Conservation (phyloP, 2,888 invertebrate genomes). For the Cryptops parisi region DNA sequence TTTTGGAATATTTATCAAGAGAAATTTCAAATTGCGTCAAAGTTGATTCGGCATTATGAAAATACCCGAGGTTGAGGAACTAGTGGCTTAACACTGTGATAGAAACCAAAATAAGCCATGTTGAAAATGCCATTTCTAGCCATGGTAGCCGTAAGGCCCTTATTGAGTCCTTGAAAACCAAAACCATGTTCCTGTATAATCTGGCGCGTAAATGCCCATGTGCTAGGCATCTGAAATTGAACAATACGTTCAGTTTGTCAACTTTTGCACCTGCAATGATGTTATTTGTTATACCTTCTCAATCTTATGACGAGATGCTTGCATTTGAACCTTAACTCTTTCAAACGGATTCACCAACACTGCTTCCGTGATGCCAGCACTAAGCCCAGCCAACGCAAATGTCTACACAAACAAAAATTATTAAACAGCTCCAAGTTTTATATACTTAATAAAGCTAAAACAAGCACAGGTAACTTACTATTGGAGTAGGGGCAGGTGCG, state of each 20-base stretch:
- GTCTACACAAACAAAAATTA: constrained; percentile 41
- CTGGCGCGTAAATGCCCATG: constrained; percentile 61
- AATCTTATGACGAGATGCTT: constrained; percentile 23
- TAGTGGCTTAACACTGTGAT: constrained; percentile 70
- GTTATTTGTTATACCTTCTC: constrained; percentile 6
- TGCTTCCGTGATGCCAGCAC: constrained; percentile 82
- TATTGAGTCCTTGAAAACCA: constrained; percentile 64
- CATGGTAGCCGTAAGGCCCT: constrained; percentile 77
- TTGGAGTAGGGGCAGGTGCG: constrained; percentile 53
- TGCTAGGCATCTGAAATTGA: constrained; percentile 41
- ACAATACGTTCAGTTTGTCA: neutral
- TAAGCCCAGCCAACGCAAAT: constrained; percentile 71
- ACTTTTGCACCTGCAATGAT: neutral
- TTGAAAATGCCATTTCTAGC: constrained; percentile 83
- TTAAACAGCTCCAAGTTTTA: neutral
- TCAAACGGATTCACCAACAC: constrained; percentile 87
- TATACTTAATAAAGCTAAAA: too few species aligned
- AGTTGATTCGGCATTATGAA: neutral
- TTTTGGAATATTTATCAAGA: too few species aligned
- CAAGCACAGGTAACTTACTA: constrained; percentile 40
- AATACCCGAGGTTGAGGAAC: constrained; percentile 29
- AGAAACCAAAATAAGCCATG: constrained; percentile 88
- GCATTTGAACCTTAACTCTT: constrained; percentile 71
- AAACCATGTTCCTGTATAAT: constrained; percentile 63
- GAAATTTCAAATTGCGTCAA: too few species aligned